Conservation (phyloP, 2,888 invertebrate species). For the Chrysomela aeneicollis region DNA sequence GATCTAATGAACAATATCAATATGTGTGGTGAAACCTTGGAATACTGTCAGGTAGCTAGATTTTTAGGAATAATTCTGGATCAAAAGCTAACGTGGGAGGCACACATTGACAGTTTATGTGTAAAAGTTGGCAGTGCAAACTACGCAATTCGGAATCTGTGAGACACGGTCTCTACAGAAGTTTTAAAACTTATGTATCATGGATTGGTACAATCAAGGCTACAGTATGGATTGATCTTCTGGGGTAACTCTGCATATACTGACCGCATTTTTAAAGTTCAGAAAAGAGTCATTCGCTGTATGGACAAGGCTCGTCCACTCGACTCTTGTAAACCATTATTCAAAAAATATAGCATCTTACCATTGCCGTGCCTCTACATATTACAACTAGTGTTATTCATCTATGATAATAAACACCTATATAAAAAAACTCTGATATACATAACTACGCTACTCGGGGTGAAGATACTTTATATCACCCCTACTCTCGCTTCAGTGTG, state of each 20-base stretch:
- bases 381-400: background rate
- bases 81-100: conserved; percentile 9
- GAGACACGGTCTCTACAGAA: conserved; percentile 5
- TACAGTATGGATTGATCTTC: conserved; percentile 13
- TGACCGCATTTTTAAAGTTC: conserved; percentile 10
- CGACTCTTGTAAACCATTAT: conserved; percentile 12
- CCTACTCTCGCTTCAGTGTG: conserved; percentile 9
- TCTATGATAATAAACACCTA: background rate
- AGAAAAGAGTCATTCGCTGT: conserved; percentile 15
- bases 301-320: conserved; percentile 7
- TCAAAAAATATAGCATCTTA: conserved; percentile 4
- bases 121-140: conserved; percentile 12
- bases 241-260: conserved; percentile 11
- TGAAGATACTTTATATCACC: conserved; percentile 10
- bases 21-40: background rate
- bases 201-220: conserved; percentile 10
- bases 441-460: conserved; percentile 1
- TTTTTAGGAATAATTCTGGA: no score
- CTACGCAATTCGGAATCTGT: conserved; percentile 9
- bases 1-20: background rate
- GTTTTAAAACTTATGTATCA: conserved; percentile 11
- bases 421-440: conserved; percentile 8
- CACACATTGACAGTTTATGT: conserved; percentile 6
- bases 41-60: no score
- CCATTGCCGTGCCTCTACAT: conserved; percentile 6